These are phyloP conservation scores for Pollicipes pollicipes DNA, from an alignment of 1,140 invertebrate species.

Conservation along the genomic window DNA sequence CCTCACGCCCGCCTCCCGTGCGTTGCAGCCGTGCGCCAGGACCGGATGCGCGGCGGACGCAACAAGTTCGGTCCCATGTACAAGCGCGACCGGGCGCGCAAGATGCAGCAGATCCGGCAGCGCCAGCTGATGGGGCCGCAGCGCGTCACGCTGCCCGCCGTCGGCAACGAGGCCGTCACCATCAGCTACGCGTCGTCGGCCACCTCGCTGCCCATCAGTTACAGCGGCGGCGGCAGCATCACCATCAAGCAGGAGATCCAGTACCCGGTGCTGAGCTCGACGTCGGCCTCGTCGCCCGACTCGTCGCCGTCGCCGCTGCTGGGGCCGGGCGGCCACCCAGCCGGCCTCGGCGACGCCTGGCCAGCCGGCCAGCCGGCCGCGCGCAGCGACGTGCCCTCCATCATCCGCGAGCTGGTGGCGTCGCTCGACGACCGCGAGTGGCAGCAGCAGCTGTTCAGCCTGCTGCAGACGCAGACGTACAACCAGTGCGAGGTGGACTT, in stretches of 20 bases:
- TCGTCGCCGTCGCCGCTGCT: conserved; percentile 43
- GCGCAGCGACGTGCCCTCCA: conserved; percentile 38
- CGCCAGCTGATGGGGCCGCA: conserved; percentile 27
- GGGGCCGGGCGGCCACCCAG: not conserved
- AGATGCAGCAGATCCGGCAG: conserved; percentile 81
- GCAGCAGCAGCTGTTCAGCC: conserved; percentile 71
- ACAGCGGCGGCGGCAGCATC: conserved; percentile 22
- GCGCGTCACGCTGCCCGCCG: conserved; percentile 35
- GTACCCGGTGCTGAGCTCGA: conserved; percentile 73
- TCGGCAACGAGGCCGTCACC: conserved; percentile 6
- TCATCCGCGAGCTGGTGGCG: conserved; percentile 78
- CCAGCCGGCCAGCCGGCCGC: conserved; percentile 6
- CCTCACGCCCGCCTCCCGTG: too few relatives aligned
- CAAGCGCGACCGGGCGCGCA: conserved; percentile 88
- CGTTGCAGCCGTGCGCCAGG: conserved; percentile 84
- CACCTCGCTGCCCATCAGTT: conserved; percentile 17
- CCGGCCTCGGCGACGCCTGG: not conserved
- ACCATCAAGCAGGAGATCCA: conserved; percentile 85
- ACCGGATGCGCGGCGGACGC: conserved; percentile 92
- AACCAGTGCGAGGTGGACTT: conserved; percentile 94
- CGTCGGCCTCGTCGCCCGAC: conserved; percentile 73
- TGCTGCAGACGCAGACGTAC: conserved; percentile 86
- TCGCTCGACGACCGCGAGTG: conserved; percentile 85
- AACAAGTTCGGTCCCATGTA: conserved; percentile 99
- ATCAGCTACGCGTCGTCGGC: conserved; percentile 28